Evolutionary conservation across 2,113 vertebrate genomes (phyloP).

Genomic region (Loxodonta africana): DNA sequence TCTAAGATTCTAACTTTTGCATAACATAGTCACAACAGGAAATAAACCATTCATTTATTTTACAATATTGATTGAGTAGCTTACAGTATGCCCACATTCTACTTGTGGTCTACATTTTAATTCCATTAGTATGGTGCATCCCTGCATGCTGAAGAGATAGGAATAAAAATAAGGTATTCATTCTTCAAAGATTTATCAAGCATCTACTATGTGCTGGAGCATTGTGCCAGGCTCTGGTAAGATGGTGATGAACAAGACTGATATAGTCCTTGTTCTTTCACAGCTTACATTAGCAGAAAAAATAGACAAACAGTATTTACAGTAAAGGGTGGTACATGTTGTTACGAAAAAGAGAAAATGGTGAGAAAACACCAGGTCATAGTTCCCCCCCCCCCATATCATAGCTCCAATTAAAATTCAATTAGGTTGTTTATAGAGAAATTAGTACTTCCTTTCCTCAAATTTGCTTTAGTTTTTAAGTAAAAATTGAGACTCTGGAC

Average conservation of each 20-base stretch:
- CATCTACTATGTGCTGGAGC: not conserved
- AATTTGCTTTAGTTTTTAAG: not conserved
- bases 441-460: not conserved
- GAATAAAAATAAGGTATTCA: not conserved
- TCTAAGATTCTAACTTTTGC: not conserved
- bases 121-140: not conserved
- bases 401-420: constrained; percentile 8
- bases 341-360: not conserved
- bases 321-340: not conserved
- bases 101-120: not conserved
- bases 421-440: not conserved
- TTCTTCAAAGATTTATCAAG: not conserved
- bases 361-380: not conserved
- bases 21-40: not conserved
- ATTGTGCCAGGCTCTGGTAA: not conserved
- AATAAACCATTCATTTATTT: constrained; percentile 19
- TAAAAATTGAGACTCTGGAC: not conserved
- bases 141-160: not conserved
- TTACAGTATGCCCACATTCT: not conserved
- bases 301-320: not conserved
- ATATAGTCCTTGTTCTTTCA: not conserved
- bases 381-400: not conserved
- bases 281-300: not conserved
- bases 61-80: not conserved
- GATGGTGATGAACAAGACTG: not conserved